Conservation (phyloP, 2,888 invertebrate genomes). For the Ferrisia virgata region DNA sequence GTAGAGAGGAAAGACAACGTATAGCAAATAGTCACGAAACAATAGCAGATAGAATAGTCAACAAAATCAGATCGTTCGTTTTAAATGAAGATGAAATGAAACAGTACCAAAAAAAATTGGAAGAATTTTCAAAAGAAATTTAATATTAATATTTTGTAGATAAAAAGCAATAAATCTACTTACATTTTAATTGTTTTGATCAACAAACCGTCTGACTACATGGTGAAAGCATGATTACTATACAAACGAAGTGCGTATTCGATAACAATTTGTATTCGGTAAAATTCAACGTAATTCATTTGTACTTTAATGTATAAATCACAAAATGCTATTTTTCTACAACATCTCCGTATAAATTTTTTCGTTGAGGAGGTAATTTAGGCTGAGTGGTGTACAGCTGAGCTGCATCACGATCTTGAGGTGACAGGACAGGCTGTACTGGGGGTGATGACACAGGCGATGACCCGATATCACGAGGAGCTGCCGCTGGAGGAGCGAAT, state of each 20-base stretch:
- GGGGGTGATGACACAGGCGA: neutral
- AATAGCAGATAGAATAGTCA: neutral
- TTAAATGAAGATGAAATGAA: neutral
- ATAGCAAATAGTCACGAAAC: neutral
- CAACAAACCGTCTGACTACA: neutral
- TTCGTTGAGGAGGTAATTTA: slow-evolving; percentile 7
- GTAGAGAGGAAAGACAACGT: neutral
- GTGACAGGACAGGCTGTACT: neutral
- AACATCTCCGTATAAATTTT: slow-evolving; percentile 37
- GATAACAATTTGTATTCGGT: neutral
- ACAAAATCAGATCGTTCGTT: neutral
- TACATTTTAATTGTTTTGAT: neutral
- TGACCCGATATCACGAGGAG: neutral
- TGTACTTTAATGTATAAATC: neutral
- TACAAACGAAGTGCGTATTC: neutral
- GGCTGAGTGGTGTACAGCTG: neutral
- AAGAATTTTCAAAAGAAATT: neutral
- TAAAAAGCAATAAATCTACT: neutral
- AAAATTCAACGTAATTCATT: neutral
- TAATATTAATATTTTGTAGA: neutral
- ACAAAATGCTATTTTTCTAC: slow-evolving; percentile 19
- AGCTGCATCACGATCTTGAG: neutral
- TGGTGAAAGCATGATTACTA: neutral
- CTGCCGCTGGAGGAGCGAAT: neutral
- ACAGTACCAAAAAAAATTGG: neutral